Evolutionary conservation across 2,888 invertebrate genomes (phyloP).

Genomic region (Phalera bucephala): DNA sequence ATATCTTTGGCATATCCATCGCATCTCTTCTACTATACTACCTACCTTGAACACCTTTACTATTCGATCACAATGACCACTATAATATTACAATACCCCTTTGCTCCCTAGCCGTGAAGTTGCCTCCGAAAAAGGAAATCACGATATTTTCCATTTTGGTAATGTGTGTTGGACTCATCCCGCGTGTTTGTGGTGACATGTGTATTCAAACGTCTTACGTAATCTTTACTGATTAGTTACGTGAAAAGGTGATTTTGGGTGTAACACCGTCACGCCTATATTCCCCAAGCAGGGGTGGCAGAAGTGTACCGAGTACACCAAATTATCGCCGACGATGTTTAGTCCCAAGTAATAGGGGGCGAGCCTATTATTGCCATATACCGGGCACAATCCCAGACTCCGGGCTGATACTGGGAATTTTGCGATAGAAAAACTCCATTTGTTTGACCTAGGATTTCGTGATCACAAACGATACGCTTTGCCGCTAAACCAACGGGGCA

Average conservation of each 20-base stretch:
- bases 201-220: constrained; percentile 19
- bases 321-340: no score
- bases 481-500: no score
- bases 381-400: no score
- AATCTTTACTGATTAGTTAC: constrained; percentile 14
- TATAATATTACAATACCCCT: constrained; percentile 18
- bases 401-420: no score
- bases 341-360: no score
- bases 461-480: no score
- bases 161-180: constrained; percentile 36
- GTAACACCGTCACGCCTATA: no score
- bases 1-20: background rate
- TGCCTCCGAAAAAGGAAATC: constrained; percentile 65
- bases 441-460: no score
- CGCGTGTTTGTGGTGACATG: constrained; percentile 21
- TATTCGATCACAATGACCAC: constrained; percentile 28
- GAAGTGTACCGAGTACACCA: no score
- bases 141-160: constrained; percentile 48
- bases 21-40: constrained; percentile 4
- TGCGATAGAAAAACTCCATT: no score
- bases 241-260: constrained; percentile 22
- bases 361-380: no score
- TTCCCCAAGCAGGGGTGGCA: no score
- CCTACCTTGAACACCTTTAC: constrained; percentile 5
- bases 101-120: constrained; percentile 18